Evolutionary conservation across 2,797 vertebrate species (phyloP).

Genomic region (Oreonectes daqikongensis): DNA sequence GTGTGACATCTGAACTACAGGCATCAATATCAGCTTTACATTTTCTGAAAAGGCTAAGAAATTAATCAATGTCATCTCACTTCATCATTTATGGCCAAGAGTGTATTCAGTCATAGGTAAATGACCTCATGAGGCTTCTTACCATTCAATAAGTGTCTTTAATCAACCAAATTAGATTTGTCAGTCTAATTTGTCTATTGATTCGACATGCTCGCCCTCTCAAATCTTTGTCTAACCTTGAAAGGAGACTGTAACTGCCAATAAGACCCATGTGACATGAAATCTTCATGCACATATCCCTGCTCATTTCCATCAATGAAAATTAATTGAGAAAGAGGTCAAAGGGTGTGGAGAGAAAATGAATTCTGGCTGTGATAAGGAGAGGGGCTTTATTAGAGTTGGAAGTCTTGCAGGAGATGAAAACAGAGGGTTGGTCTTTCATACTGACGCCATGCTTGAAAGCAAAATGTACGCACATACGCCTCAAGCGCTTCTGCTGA

Average conservation of each 20-base stretch:
- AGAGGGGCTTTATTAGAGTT: slow-evolving; percentile 27
- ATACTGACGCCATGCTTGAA: slow-evolving; percentile 35
- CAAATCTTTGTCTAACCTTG: slow-evolving; percentile 52
- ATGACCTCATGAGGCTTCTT: slow-evolving; percentile 46
- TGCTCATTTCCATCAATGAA: slow-evolving; percentile 45
- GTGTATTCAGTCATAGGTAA: slow-evolving; percentile 30
- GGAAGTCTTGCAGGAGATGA: background rate
- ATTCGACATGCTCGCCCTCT: slow-evolving; percentile 53
- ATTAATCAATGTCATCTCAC: slow-evolving; percentile 24
- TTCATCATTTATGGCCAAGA: slow-evolving; percentile 36
- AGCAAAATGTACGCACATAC: slow-evolving; percentile 23
- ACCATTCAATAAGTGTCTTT: slow-evolving; percentile 48
- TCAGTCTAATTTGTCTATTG: slow-evolving; percentile 63
- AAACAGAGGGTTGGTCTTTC: slow-evolving; percentile 14
- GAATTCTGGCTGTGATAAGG: slow-evolving; percentile 12
- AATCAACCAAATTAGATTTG: slow-evolving; percentile 62
- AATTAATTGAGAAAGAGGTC: slow-evolving; percentile 51
- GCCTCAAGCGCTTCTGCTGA: slow-evolving; percentile 24
- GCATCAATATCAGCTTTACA: slow-evolving; percentile 41
- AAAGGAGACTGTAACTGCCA: slow-evolving; percentile 45
- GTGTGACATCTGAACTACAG: slow-evolving; percentile 13
- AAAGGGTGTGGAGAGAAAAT: slow-evolving; percentile 37
- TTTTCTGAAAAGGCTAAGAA: slow-evolving; percentile 33
- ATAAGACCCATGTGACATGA: slow-evolving; percentile 19
- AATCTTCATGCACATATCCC: slow-evolving; percentile 26